Evolutionary conservation across 2,113 vertebrate genomes (phyloP), one percentile per base, ranked within the genome.

Genomic region (Haemorhous mexicanus): DNA sequence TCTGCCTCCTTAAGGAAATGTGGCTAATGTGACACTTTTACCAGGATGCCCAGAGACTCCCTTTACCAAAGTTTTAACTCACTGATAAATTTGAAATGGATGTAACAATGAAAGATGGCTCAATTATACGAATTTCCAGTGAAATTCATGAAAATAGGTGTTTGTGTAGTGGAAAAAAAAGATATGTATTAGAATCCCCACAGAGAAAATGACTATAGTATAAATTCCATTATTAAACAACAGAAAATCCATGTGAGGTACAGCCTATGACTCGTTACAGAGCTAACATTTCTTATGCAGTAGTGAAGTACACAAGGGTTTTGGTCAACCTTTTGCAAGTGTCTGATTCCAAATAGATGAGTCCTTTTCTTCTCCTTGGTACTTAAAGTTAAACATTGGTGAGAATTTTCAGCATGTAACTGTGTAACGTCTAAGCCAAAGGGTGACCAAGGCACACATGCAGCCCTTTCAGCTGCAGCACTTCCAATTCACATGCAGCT

Each of bases 21-120:
- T 70, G 37, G 8, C 12, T 58, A 53, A 50, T 30, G 21, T 49
- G 32, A 16, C 49, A 50, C 22, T 47, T 75, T 41, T 85, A 32
- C 32, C 14, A 64, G 19, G 18, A 72, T 72, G 30, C 11, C 26
- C 9, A 47, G 55, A 81, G 16, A 39, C 5, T 63, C 52, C 11
- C 28, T 95, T 62, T 76, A 82, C 39, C 28, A 55, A 84, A 84
- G 24, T 93, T 95, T 89, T 87, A 89, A 91, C 46, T 84, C n/a
- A 30, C 27, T 20, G 43, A 62, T 83, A 76, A 76, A 55, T 73
- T 80, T 92, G 63, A 84, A 86, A 83, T 64, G 33, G 35, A 39
- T 86, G 39, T 56, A 72, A 43, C 39, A 79, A 64, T 16, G 35
- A 81, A 87, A 87, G 23, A 67, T 41, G 17, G 43, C 46, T 92